A percentile compares a stretch with the other conserved stretches of the same genome.
Conservation (phyloP, 2,113 vertebrate species). For the Manacus vitellinus region DNA sequence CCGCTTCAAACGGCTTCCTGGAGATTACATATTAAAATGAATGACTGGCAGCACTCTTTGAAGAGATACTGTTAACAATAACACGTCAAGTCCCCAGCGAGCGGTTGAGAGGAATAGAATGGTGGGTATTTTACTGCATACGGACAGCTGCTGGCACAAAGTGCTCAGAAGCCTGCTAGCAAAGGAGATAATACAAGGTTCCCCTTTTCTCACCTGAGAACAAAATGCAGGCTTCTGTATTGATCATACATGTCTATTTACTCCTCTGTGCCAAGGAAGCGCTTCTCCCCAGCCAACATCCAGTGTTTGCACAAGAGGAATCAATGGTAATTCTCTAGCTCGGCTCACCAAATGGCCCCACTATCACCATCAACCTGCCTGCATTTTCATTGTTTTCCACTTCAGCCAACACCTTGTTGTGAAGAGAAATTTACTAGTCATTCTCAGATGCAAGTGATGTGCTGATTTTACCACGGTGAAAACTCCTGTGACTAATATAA, state of each 20-base stretch:
- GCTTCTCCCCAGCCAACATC: not conserved
- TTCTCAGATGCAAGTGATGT: not conserved
- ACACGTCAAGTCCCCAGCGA: not conserved
- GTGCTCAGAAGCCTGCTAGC: not conserved
- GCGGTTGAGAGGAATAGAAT: not conserved
- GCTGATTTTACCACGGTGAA: not conserved
- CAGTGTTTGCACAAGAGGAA: not conserved
- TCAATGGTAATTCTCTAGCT: not conserved
- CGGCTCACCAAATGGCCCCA: not conserved
- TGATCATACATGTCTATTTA: not conserved
- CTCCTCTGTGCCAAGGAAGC: not conserved
- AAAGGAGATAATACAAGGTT: not conserved
- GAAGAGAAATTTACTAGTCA: not conserved
- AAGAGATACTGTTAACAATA: not conserved
- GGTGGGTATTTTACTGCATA: not conserved
- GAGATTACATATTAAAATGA: slow-evolving; percentile 59
- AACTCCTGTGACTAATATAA: not conserved
- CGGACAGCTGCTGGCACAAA: not conserved
- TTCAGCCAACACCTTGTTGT: not conserved
- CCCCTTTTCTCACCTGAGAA: not conserved
- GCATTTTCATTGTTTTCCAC: not conserved
- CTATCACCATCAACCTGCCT: not conserved
- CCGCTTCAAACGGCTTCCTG: slow-evolving; percentile 43
- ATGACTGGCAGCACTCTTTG: slow-evolving; percentile 50
- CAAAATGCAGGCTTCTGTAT: not conserved